Conservation (phyloP, 2,797 vertebrate genomes). For the Mormyrus hasselquistii region DNA sequence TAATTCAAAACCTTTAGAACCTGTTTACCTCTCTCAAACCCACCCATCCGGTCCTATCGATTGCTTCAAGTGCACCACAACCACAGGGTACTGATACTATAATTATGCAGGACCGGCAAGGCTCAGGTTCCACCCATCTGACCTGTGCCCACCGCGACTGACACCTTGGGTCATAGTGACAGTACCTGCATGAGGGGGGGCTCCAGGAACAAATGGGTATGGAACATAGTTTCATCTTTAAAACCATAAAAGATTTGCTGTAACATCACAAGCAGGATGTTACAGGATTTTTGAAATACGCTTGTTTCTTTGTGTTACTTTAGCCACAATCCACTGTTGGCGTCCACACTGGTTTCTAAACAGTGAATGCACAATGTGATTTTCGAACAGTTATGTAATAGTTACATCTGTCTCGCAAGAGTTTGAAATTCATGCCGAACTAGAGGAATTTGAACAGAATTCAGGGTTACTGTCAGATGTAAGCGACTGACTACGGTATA, state of each 20-base stretch:
- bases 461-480: neutral
- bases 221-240: neutral
- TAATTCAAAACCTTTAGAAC: neutral
- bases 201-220: too few relatives aligned
- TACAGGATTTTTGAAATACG: neutral
- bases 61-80: neutral
- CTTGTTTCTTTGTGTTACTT: neutral
- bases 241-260: too few relatives aligned
- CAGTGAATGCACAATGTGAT: neutral
- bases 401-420: neutral
- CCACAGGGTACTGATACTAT: constrained; percentile 15
- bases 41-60: neutral
- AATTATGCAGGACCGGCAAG: constrained; percentile 14
- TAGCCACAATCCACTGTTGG: neutral
- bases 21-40: neutral
- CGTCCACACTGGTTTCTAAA: neutral
- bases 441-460: neutral
- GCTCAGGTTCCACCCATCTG: constrained; percentile 21
- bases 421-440: neutral
- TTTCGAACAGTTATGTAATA: neutral
- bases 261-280: neutral
- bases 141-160: constrained; percentile 11
- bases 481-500: neutral
- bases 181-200: neutral
- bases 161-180: neutral